Conservation (phyloP, 1,140 invertebrate species). For the Hyles euphorbiae region DNA sequence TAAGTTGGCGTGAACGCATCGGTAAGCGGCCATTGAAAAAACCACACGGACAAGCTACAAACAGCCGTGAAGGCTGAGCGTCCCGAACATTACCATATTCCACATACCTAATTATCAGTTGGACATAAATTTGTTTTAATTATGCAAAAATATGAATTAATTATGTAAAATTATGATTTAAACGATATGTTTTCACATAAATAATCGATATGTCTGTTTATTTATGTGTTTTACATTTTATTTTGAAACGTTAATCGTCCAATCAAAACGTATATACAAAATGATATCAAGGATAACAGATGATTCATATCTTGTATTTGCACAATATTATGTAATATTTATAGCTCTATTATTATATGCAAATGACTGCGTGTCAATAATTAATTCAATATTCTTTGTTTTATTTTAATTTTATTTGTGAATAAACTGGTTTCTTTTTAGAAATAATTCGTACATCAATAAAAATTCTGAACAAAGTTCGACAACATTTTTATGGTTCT, state of each 20-base stretch:
- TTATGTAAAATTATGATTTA: slow-evolving; percentile 1
- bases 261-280: too few relatives aligned
- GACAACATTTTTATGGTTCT: too few relatives aligned
- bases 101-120: slow-evolving; percentile 7
- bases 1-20: slow-evolving; percentile 19
- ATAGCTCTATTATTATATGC: too few relatives aligned
- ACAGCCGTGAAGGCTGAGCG: background rate
- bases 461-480: too few relatives aligned
- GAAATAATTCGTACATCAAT: too few relatives aligned
- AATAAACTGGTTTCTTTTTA: too few relatives aligned
- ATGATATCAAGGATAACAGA: too few relatives aligned
- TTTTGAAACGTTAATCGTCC: slow-evolving; percentile 5
- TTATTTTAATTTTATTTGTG: too few relatives aligned
- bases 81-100: background rate
- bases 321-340: too few relatives aligned
- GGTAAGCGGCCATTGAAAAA: slow-evolving; percentile 24
- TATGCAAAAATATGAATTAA: slow-evolving; percentile 8
- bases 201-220: background rate
- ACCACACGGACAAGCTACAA: slow-evolving; percentile 5
- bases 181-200: slow-evolving; percentile 4
- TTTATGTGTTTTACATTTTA: slow-evolving; percentile 2
- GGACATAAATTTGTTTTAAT: slow-evolving; percentile 4
- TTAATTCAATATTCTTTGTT: too few relatives aligned
- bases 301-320: too few relatives aligned
- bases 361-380: too few relatives aligned